phyloP scores from a whole-genome alignment of 53 echinoderm and acorn worm genomes.

The Temnopleurus reevesii region DNA sequence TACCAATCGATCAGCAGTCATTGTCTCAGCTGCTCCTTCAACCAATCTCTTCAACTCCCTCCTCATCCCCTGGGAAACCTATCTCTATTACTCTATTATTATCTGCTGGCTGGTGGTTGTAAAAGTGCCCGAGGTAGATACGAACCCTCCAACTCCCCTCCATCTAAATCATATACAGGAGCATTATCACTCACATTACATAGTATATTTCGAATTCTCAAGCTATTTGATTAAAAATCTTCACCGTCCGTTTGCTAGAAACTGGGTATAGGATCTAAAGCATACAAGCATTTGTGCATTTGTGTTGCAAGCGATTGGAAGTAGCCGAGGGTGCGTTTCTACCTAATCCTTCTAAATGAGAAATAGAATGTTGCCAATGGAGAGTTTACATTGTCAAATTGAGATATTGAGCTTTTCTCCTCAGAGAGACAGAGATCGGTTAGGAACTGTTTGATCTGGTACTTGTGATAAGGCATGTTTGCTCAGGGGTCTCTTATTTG shows the following conservation, averaged over 20 bases:
- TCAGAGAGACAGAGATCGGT: background rate
- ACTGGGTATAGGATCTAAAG: too few relatives aligned
- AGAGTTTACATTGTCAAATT: slow-evolving; percentile 30
- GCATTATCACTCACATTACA: too few relatives aligned
- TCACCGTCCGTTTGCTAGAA: too few relatives aligned
- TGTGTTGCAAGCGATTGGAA: too few relatives aligned
- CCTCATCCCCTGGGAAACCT: background rate
- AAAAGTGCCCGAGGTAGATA: background rate
- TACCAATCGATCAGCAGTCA: slow-evolving; percentile 38
- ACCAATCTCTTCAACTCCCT: background rate
- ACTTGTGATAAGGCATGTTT: background rate
- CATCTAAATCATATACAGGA: too few relatives aligned
- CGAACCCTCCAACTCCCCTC: background rate
- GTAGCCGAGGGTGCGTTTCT: too few relatives aligned
- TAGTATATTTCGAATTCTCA: too few relatives aligned
- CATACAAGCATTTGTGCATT: too few relatives aligned
- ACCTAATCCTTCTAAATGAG: background rate
- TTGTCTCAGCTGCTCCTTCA: slow-evolving; percentile 39
- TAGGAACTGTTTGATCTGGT: background rate
- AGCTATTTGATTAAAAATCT: too few relatives aligned
- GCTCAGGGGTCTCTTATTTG: background rate
- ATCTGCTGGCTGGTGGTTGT: background rate
- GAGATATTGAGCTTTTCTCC: background rate
- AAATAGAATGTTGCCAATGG: background rate
- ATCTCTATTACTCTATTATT: too few relatives aligned